These are phyloP conservation scores for Rhabdornis inornatus DNA, from an alignment of 2,113 vertebrate genomes.

Conservation along the genomic window DNA sequence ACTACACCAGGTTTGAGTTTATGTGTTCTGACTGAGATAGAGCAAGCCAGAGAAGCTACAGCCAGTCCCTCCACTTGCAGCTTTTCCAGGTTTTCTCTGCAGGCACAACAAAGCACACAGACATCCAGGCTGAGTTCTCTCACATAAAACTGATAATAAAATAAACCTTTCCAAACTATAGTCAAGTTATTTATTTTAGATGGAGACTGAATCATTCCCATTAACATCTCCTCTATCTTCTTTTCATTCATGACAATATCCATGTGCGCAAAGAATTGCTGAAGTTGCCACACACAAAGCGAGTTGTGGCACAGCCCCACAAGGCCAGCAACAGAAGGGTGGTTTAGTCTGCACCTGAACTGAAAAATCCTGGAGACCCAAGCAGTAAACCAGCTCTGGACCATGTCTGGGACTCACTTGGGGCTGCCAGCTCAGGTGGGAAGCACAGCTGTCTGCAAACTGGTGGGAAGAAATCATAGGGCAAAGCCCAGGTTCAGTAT, in stretches of 20 bases:
- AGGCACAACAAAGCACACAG: not conserved
- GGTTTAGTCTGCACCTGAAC: not conserved
- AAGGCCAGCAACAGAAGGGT: not conserved
- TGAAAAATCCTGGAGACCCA: not conserved
- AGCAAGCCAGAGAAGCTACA: not conserved
- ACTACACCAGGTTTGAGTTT: not conserved
- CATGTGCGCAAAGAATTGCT: not conserved
- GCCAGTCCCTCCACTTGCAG: not conserved
- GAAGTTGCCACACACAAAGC: not conserved
- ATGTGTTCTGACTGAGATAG: not conserved
- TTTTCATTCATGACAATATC: not conserved
- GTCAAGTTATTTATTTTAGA: not conserved
- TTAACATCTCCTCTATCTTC: not conserved
- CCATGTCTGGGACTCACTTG: accelerated
- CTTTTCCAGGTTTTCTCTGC: not conserved
- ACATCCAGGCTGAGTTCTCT: not conserved
- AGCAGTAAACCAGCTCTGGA: not conserved
- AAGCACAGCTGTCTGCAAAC: not conserved
- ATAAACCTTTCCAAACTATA: not conserved
- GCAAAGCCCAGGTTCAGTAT: not conserved
- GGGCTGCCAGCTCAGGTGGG: not conserved
- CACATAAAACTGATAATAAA: not conserved
- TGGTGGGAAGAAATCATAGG: not conserved
- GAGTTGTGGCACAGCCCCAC: not conserved
- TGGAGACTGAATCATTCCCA: not conserved